phyloP scores from a whole-genome alignment of 2,113 vertebrate species.

The Trematocara unimaculatum region DNA sequence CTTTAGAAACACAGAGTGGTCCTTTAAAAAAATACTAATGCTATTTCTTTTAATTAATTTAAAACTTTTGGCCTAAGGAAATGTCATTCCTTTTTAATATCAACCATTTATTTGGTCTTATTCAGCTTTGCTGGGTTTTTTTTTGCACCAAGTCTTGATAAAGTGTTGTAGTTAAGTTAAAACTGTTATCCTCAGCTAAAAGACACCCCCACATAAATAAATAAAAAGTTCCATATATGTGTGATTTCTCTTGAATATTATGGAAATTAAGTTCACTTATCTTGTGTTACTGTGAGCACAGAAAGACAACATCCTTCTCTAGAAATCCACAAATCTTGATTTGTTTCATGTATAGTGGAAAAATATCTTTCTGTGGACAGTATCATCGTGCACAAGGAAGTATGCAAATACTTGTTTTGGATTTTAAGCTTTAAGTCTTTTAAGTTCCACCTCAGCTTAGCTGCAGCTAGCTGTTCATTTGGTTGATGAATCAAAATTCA shows the following conservation, averaged over 20 bases:
- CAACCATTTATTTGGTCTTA: neutral
- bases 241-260: neutral
- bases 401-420: neutral
- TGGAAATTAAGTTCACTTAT: neutral
- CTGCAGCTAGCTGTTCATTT: rapidly evolving
- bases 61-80: neutral
- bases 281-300: neutral
- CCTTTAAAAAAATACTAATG: neutral
- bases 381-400: neutral
- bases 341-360: neutral
- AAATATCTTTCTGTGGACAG: neutral
- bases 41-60: neutral
- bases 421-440: neutral
- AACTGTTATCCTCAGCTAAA: neutral
- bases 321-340: neutral
- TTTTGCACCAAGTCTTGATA: neutral
- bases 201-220: neutral
- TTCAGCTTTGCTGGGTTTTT: neutral
- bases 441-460: neutral
- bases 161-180: neutral
- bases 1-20: neutral
- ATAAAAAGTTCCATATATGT: neutral
- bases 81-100: neutral
- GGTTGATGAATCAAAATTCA: neutral
- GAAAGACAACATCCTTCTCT: neutral